Evolutionary conservation across 2,797 vertebrate genomes (phyloP).

Genomic region (Emydoidea blandingii): DNA sequence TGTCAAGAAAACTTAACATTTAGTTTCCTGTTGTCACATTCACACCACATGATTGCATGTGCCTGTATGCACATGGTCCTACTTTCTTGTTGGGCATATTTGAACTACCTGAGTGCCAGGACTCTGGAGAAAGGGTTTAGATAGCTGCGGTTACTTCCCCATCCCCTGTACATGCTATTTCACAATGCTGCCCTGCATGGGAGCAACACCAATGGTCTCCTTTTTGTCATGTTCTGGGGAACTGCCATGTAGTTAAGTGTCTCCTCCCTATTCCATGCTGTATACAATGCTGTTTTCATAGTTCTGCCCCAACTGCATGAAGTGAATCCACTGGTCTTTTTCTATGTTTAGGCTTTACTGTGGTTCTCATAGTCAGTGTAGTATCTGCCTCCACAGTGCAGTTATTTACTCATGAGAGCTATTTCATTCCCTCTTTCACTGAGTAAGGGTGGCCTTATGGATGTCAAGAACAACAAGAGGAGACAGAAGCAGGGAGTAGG

Average conservation of each 20-base stretch:
- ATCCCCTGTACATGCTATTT: not conserved
- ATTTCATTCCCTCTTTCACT: not conserved
- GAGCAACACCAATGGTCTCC: not conserved
- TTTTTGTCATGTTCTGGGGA: not conserved
- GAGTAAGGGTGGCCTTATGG: not conserved
- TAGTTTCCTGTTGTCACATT: not conserved
- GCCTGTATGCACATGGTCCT: not conserved
- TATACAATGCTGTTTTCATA: not conserved
- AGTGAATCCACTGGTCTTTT: not conserved
- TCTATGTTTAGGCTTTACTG: not conserved
- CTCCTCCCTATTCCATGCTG: not conserved
- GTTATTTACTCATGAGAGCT: not conserved
- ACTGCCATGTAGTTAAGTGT: not conserved
- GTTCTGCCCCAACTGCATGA: not conserved
- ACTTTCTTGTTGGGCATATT: not conserved
- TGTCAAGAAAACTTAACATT: not conserved
- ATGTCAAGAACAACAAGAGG: not conserved
- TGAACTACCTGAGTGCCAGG: not conserved
- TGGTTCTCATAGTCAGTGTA: not conserved
- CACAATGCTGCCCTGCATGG: not conserved
- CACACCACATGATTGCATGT: not conserved
- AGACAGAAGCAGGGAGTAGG: not conserved
- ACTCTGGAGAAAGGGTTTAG: not conserved
- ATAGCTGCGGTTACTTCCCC: not conserved
- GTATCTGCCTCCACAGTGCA: not conserved